Base-by-base conservation (phyloP, 2,888 invertebrate genomes). In the Hyppa rectilinea region DNA sequence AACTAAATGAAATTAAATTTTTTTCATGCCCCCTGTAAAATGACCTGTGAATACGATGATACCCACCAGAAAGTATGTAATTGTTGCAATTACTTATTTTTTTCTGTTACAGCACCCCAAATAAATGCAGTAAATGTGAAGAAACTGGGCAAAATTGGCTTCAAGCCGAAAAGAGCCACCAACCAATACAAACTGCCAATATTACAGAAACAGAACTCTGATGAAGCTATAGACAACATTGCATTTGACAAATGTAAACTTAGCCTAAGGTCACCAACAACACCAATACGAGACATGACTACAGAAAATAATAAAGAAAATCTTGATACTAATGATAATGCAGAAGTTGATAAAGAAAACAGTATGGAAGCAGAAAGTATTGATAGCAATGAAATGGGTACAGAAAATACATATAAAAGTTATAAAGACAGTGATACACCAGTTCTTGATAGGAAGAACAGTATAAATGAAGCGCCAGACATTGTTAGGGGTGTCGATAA, bases 201-300 rank as follows among this genome's bases (percentile, higher is more conserved):
- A 10, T 71, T 92, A 38, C 85, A 87, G 53, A 92, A 89, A 62
- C 89, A 90, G 56, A 87, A 79, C 53, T 90, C 91, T 0, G 93
- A 95, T 83, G 94, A 95, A 62, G 83, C 88, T 9, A 89, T 94
- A 73, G 93, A 95, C 58, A 88, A 84, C 55, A 88, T 91, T 65
- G 86, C 88, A 61, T 96, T 96, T 81, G 92, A 93, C 40, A 94
- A 95, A 87, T 96, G 95, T 77, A 91, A 92, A 81, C 91, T 95
- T 10, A 95, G 94, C 71, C 76, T 95, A 58, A 93, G 89, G 78
- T 85, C 90, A 52, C 87, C 91, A 29, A 86, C 83, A 17, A 81
- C 86, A 45, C 84, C 86, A 43, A 75, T 69, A 17, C 69, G 43
- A 43, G 79, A 86, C 40, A 67, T 77, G 0, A 40, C 43, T 29